Conservation (phyloP, 2,113 vertebrate genomes). For the Tichodroma muraria region DNA sequence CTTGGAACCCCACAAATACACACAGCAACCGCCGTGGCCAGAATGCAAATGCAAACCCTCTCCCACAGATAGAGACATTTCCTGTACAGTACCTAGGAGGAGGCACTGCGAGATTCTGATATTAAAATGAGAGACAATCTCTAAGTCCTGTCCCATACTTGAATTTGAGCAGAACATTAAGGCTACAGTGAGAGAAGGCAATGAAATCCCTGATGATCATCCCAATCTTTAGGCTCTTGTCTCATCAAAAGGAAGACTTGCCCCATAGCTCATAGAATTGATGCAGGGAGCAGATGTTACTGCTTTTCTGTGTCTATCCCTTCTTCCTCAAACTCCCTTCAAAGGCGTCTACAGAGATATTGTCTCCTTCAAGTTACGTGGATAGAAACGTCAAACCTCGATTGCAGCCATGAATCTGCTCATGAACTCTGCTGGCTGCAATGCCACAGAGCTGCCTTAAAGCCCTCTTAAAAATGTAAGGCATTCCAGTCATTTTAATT, state of each 20-base stretch:
- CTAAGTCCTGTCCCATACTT: background rate
- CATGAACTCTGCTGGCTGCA: constrained; percentile 36
- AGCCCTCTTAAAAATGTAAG: constrained; percentile 69
- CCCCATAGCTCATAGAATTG: background rate
- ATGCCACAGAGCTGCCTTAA: constrained; percentile 57
- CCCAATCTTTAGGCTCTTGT: background rate
- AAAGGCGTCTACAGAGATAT: background rate
- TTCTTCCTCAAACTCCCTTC: background rate
- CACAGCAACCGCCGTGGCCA: background rate
- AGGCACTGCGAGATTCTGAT: background rate
- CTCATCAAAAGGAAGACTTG: background rate
- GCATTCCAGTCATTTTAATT: constrained; percentile 78
- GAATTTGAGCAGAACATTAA: background rate
- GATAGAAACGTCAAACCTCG: background rate
- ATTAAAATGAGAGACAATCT: background rate
- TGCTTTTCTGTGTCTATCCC: background rate
- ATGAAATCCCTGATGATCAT: background rate
- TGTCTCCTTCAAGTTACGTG: background rate
- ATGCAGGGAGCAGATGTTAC: background rate
- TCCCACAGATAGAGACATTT: background rate
- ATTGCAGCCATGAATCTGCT: constrained; percentile 17
- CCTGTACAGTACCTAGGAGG: background rate
- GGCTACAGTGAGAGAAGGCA: background rate
- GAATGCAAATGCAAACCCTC: background rate
- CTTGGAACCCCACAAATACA: background rate